phyloP scores from a whole-genome alignment of 2,113 vertebrate species.

The Oryzias melastigma region DNA sequence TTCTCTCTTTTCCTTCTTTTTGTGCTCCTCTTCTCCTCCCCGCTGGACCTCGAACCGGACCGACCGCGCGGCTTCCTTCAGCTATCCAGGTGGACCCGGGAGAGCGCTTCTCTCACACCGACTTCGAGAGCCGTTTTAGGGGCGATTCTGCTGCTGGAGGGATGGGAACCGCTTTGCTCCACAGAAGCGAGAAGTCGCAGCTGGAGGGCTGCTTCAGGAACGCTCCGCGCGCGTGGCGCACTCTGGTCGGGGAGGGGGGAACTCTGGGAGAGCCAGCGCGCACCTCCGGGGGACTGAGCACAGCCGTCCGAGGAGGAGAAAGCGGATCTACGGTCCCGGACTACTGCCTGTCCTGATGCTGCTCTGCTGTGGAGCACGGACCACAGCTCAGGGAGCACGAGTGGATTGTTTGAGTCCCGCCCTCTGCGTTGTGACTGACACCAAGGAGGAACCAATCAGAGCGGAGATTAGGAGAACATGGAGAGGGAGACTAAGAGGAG shows the following conservation, averaged over 20 bases:
- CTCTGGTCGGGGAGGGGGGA: slow-evolving; percentile 7
- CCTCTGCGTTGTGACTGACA: slow-evolving; percentile 51
- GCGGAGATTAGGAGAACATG: not conserved
- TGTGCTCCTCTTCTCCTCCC: slow-evolving; percentile 39
- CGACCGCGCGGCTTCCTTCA: slow-evolving; percentile 45
- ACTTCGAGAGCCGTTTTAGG: slow-evolving; percentile 13
- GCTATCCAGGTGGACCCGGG: slow-evolving; percentile 62
- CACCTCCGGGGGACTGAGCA: slow-evolving; percentile 2
- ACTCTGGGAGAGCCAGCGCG: slow-evolving; percentile 9
- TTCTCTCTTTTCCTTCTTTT: slow-evolving; percentile 18
- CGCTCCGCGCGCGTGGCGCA: slow-evolving; percentile 1
- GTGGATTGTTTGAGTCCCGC: slow-evolving; percentile 70
- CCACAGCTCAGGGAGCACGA: slow-evolving; percentile 56
- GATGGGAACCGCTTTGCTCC: not conserved
- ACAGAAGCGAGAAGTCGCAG: slow-evolving; percentile 2
- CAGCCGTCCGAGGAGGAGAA: slow-evolving; percentile 26
- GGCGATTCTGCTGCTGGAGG: no score
- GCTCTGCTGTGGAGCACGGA: slow-evolving; percentile 55
- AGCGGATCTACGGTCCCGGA: slow-evolving; percentile 18
- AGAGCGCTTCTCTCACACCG: slow-evolving; percentile 29
- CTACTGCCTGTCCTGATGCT: slow-evolving; percentile 36
- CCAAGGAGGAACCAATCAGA: slow-evolving; percentile 51
- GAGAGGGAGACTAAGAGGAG: not conserved
- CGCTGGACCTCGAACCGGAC: slow-evolving; percentile 44
- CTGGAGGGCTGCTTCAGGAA: slow-evolving; percentile 3